Evolutionary conservation across 1,140 invertebrate species (phyloP), one percentile per base, ranked within the genome.

Genomic region (Tetramorium parvispinum): DNA sequence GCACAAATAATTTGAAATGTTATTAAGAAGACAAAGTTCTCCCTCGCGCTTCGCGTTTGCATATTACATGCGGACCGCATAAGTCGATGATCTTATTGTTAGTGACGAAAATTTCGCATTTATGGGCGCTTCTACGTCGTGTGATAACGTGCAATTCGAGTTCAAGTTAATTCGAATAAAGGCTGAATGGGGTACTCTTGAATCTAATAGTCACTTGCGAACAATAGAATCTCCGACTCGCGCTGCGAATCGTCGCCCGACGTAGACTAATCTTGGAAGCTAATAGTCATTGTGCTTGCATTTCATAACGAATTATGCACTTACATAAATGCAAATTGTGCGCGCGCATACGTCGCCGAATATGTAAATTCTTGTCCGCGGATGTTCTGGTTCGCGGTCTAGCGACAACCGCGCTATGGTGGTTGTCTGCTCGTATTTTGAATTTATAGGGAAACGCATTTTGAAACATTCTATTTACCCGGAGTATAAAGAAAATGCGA

Each of bases 231-330:
- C 53, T 83, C 66, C 40, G 53, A 27, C n/a, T 66, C 37, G 68
- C 53, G 53, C 53, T 32, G 79, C 68, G 68, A 73, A 83, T 83
- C 79, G 79, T 83, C 79, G 68, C 53, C 43, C 68, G 79, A 73
- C 79, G 68, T 27, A 71, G 53, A 83, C 68, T 83, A 83, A 83
- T 83, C 79, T 83, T 75, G 68, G 40, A 32, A 73, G 79, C 79
- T 83, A 83, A 83, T 83, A 83, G 79, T 83, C 68, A 83, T 83
- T 83, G 79, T 83, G 68, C 71, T 83, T 71, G 53, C 79, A 57
- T 83, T 75, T 83, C 79, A 83, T 83, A 83, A 83, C 79, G 79
- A 83, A 83, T 83, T 83, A 75, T 83, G 79, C 79, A 83, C 79
- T 83, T 83, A 83, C 79, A 83, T 83, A 83, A 83, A 83, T 83